phyloP scores from a whole-genome alignment of 2,797 vertebrate genomes.

The Threskiornis aethiopicus region DNA sequence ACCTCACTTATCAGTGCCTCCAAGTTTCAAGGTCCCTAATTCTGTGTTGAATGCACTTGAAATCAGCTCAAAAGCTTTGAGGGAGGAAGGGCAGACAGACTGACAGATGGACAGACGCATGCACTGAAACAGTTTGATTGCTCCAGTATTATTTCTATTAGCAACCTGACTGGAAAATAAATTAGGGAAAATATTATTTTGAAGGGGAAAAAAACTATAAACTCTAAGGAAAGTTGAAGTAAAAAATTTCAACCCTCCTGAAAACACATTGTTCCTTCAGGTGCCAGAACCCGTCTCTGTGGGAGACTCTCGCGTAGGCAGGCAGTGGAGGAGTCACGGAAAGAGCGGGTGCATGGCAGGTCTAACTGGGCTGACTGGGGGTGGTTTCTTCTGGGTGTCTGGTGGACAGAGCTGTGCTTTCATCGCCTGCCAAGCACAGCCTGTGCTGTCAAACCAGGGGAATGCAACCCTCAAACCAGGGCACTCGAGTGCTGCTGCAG shows the following conservation, averaged over 20 bases:
- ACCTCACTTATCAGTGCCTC: not conserved
- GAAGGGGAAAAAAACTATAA: not conserved
- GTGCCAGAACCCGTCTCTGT: not conserved
- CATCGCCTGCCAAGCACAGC: not conserved
- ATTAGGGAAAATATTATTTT: not conserved
- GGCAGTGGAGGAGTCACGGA: not conserved
- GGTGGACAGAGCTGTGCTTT: not conserved
- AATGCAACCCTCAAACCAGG: not conserved
- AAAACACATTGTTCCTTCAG: not conserved
- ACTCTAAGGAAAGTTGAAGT: not conserved
- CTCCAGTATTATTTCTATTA: not conserved
- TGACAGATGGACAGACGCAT: not conserved
- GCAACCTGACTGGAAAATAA: not conserved
- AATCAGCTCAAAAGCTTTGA: not conserved
- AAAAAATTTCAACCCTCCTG: not conserved
- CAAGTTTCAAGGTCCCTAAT: not conserved
- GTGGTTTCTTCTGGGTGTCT: not conserved
- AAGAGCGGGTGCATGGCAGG: not conserved
- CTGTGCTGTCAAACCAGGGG: not conserved
- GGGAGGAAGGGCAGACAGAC: not conserved
- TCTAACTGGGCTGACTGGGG: not conserved
- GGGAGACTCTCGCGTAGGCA: rapidly evolving
- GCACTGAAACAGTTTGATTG: not conserved
- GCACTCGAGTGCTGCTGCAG: not conserved
- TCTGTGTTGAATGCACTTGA: not conserved